Percentiles rank a stretch among this genome's conserved stretches.
phyloP scores from a whole-genome alignment of 1,140 invertebrate species.

The Oedothorax gibbosus region DNA sequence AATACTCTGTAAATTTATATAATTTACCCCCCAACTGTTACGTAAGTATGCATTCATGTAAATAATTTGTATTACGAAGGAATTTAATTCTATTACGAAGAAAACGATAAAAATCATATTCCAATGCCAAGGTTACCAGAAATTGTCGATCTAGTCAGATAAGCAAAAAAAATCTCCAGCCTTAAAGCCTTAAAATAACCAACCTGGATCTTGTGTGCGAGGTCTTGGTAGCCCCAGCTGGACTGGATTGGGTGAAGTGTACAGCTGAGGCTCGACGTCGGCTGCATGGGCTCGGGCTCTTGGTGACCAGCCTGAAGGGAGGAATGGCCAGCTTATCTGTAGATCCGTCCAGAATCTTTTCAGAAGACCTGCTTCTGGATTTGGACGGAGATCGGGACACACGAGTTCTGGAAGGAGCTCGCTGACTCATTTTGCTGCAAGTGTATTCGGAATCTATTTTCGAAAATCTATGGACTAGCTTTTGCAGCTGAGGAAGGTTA shows the following conservation, averaged over 20 bases:
- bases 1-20: too few relatives aligned
- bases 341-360: constrained; percentile 25
- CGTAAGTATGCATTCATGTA: too few relatives aligned
- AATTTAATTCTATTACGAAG: too few relatives aligned
- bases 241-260: not conserved
- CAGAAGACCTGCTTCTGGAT: constrained; percentile 51
- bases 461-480: not conserved
- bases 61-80: too few relatives aligned
- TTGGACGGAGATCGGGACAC: constrained; percentile 45
- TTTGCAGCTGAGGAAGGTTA: not conserved
- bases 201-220: not conserved
- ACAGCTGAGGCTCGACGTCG: constrained; percentile 21
- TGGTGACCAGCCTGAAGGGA: constrained; percentile 25
- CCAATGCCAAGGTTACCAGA: too few relatives aligned
- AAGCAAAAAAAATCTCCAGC: too few relatives aligned
- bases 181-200: too few relatives aligned
- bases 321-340: constrained; percentile 13
- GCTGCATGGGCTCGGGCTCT: constrained; percentile 31
- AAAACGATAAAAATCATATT: not conserved
- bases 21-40: too few relatives aligned
- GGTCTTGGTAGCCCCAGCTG: not conserved
- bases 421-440: not conserved
- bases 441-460: not conserved
- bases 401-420: not conserved
- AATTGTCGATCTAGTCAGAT: too few relatives aligned